Evolutionary conservation across 2,888 invertebrate species (phyloP).

Genomic region (Cryptocephalus primarius): DNA sequence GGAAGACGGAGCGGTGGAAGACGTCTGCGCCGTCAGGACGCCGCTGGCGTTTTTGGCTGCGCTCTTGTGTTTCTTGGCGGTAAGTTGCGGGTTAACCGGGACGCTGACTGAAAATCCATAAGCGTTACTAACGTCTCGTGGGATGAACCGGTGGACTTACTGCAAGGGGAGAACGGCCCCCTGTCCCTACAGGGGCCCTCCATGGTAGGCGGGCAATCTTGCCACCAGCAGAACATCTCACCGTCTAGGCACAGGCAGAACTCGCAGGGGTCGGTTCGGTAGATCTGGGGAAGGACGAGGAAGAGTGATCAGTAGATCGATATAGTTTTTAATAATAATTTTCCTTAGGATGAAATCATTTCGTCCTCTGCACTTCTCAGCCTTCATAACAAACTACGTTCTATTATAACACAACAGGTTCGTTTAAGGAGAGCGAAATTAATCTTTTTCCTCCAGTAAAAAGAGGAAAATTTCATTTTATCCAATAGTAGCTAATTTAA

Average conservation of each 20-base stretch:
- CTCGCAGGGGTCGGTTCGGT: constrained; percentile 48
- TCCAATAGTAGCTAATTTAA: too few species aligned
- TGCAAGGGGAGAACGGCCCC: constrained; percentile 36
- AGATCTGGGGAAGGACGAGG: constrained; percentile 40
- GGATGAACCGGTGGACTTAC: constrained; percentile 22
- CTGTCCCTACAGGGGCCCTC: constrained; percentile 36
- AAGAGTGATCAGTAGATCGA: too few species aligned
- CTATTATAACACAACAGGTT: too few species aligned
- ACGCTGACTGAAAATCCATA: constrained; percentile 13
- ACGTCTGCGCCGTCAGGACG: constrained; percentile 7
- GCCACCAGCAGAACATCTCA: constrained; percentile 58
- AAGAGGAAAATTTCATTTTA: too few species aligned
- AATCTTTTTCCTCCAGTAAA: too few species aligned
- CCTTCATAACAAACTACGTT: too few species aligned
- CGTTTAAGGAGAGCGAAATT: too few species aligned
- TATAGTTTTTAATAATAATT: too few species aligned
- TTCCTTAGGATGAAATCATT: too few species aligned
- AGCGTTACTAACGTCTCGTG: too few species aligned
- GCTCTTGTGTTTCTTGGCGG: not conserved
- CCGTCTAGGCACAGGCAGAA: constrained; percentile 53
- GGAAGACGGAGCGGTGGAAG: constrained; percentile 6
- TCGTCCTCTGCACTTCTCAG: too few species aligned
- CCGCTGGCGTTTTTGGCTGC: not conserved
- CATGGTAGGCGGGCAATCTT: constrained; percentile 43
- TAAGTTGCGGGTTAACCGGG: constrained; percentile 11